Evolutionary conservation across 2,113 vertebrate genomes (phyloP), one percentile per base, ranked within the genome.

Genomic region (Petrocephalus microphthalmus): DNA sequence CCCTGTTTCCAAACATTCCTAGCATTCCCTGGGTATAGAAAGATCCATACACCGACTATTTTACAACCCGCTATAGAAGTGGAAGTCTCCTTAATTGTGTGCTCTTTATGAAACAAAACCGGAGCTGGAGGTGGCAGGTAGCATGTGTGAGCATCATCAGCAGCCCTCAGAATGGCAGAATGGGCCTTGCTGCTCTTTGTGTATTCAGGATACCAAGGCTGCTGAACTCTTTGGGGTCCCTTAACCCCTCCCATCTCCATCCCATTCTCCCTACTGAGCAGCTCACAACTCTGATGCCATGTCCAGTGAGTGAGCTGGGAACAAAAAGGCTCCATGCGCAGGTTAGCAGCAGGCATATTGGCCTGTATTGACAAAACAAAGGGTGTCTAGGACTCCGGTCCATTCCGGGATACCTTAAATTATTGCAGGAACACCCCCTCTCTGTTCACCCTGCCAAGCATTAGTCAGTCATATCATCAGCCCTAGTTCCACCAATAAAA

Each of bases 171-270:
- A 67, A 67, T 67, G 33, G 85, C 37, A 89, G n/a, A 88, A 25
- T 19, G 7, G 29, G 33, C 20, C 87, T 33, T 25, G 33, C 5
- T 57, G 20, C 20, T 84, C 45, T 78, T 82, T 81, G n/a, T 89
- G 67, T 81, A 15, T 5, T 47, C 33, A 25, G 19, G 53, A 42
- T 52, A 84, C 52, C 42, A 84, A 54, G 57, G 64, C 49, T 82
- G 88, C 19, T 87, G 51, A 89, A 52, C 86, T 87, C 85, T 87
- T 84, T 20, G 20, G 42, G 86, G 56, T 85, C 52, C 85, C 29
- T 78, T 1, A 47, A 19, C 49, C 49, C n/a, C 42, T 7, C 33
- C 4, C 47, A 47, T 33, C 1, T 47, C 29, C 33, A 84, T 53
- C 37, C 52, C 78, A 60, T 84, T 51, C 53, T 88, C 8, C 29